A percentile compares a stretch with the other conserved stretches of the same genome.
phyloP scores from a whole-genome alignment of 1,140 invertebrate species.

The Sarcophaga bullata region DNA sequence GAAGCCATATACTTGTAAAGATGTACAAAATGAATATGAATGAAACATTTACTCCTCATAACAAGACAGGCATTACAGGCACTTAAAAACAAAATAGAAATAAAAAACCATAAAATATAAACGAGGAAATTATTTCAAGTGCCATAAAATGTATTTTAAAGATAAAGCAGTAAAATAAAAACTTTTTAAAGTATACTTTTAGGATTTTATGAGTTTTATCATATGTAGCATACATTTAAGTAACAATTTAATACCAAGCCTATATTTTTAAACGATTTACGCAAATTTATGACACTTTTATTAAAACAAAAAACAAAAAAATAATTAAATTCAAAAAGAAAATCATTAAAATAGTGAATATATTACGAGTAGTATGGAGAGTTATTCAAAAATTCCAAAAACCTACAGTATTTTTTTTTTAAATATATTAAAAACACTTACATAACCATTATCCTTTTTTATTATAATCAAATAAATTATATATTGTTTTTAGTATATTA shows the following conservation, averaged over 20 bases:
- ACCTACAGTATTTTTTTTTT: not conserved
- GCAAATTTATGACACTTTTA: not conserved
- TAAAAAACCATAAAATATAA: too few species aligned
- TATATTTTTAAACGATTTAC: not conserved
- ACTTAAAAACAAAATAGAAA: too few species aligned
- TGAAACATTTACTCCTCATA: too few species aligned
- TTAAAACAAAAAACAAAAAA: not conserved
- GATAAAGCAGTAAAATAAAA: not conserved
- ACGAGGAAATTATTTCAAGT: too few species aligned
- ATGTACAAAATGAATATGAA: too few species aligned
- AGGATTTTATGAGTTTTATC: not conserved
- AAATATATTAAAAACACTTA: conserved; percentile 12
- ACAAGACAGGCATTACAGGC: too few species aligned
- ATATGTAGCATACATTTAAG: not conserved
- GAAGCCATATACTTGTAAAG: too few species aligned
- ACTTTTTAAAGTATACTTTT: not conserved
- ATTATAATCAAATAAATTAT: not conserved
- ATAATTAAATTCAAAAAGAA: too few species aligned
- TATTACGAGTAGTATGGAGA: not conserved
- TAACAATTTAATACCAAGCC: not conserved
- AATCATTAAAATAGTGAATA: not conserved
- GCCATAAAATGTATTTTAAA: too few species aligned
- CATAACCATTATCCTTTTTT: not conserved
- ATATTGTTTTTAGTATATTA: too few species aligned
- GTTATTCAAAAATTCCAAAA: not conserved